Conservation (phyloP, 2,113 vertebrate species). For the Podiceps cristatus region DNA sequence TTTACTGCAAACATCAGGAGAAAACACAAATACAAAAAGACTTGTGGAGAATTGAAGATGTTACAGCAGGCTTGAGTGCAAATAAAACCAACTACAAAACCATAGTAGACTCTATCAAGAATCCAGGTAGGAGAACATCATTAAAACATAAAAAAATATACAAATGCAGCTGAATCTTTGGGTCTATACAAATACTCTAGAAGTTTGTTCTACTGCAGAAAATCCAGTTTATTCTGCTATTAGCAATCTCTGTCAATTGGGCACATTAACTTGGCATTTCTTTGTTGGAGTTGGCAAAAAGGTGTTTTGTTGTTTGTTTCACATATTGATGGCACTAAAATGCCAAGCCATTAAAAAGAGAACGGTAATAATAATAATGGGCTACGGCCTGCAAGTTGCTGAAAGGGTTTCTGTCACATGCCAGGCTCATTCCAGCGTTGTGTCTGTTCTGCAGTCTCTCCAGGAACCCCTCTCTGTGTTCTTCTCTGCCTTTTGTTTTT, state of each 20-base stretch:
- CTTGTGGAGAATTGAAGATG: conserved; percentile 97
- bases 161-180: neutral
- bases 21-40: conserved; percentile 94
- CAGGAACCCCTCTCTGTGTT: neutral
- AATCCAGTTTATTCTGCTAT: neutral
- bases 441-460: neutral
- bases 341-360: neutral
- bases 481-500: too few relatives aligned
- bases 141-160: neutral
- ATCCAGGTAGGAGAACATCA: conserved; percentile 84
- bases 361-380: neutral
- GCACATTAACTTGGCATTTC: neutral
- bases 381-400: neutral
- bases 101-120: conserved; percentile 93
- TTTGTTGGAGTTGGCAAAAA: neutral
- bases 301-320: neutral
- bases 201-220: neutral
- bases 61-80: conserved; percentile 92
- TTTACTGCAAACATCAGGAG: conserved; percentile 79
- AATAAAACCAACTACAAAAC: conserved; percentile 95
- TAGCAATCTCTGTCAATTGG: neutral
- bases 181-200: neutral
- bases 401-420: neutral
- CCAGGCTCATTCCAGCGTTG: neutral
- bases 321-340: neutral